Base-by-base conservation (phyloP, 1,140 invertebrate species). In the Sinonovacula constricta region DNA sequence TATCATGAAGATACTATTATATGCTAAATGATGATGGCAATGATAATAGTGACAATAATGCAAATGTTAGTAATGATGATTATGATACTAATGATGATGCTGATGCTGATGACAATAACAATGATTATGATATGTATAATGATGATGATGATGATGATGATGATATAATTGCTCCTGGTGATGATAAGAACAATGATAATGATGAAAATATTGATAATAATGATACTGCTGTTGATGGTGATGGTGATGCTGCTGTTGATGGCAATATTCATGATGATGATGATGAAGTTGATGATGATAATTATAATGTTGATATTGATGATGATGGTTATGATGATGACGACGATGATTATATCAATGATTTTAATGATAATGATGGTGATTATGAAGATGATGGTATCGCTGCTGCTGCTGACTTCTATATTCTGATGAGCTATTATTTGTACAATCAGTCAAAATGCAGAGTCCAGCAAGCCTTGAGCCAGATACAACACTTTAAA, bases 31-130 rank as follows among this genome's bases (percentile, higher is more conserved):
- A 0, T 65, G 14, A 65, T 65, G 33, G 36, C 36, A 15, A 65
- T 65, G 62, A 65, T 65, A 33, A 36, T 31, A 28, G n/a, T 36
- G 39, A 31, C n/a, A 36, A 67, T 39, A 36, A 49, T 49, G 15
- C 14, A 51, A 36, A 49, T 67, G 65, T 22, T 67, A 36, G 33
- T 67, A 36, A 49, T 67, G 33, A 67, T 67, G 65, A 67, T 49
- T 18, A 67, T 49, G 65, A 49, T 67, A 36, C 14, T 28, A 39
- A 49, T 49, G 65, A 67, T 67, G 65, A 67, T 67, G 65, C 49
- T 67, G 39, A 67, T 67, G 65, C 49, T 67, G 36, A 51, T 67
- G 26, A 67, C 49, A 7, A 67, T 49, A 36, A 67, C 49, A 14
- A 34, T 65, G 60, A 65, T 49, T 18, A 31, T 65, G 62, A 65